These are phyloP conservation scores for Pogonomyrmex barbatus DNA, from an alignment of 1,140 invertebrate species.

Conservation along the genomic window DNA sequence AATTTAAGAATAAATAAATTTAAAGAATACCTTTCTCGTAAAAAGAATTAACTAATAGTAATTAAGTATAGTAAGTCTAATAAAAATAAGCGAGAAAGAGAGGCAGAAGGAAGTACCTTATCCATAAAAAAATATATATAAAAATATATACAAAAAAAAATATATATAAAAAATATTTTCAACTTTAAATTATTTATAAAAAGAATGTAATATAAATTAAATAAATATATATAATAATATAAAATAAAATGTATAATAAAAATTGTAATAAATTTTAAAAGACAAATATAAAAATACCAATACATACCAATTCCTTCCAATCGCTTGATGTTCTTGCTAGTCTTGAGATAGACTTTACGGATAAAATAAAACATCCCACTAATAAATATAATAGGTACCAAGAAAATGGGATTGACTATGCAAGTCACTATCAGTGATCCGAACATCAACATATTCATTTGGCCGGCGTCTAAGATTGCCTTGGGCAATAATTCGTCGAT, in stretches of 20 bases:
- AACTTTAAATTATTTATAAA: too few relatives aligned
- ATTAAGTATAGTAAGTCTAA: too few relatives aligned
- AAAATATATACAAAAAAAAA: too few relatives aligned
- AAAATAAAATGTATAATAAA: conserved; percentile 89
- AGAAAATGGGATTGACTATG: conserved; percentile 91
- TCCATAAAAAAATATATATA: too few relatives aligned
- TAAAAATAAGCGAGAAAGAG: too few relatives aligned
- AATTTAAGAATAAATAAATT: background rate
- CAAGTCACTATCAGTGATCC: conserved; percentile 90
- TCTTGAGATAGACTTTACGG: conserved; percentile 92
- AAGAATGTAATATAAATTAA: too few relatives aligned
- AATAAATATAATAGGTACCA: conserved; percentile 90
- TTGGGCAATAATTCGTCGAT: conserved; percentile 95
- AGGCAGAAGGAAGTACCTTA: too few relatives aligned
- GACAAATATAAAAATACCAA: background rate
- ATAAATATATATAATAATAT: background rate
- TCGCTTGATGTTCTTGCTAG: conserved; percentile 94
- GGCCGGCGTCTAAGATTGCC: conserved; percentile 91
- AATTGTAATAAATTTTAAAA: conserved; percentile 7
- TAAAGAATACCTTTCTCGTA: too few relatives aligned
- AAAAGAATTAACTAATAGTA: too few relatives aligned
- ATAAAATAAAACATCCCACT: conserved; percentile 90
- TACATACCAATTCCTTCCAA: conserved; percentile 92
- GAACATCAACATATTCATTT: conserved; percentile 88
- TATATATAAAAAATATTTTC: too few relatives aligned